phyloP scores from a whole-genome alignment of 2,113 vertebrate genomes.

The Montifringilla adamsi region DNA sequence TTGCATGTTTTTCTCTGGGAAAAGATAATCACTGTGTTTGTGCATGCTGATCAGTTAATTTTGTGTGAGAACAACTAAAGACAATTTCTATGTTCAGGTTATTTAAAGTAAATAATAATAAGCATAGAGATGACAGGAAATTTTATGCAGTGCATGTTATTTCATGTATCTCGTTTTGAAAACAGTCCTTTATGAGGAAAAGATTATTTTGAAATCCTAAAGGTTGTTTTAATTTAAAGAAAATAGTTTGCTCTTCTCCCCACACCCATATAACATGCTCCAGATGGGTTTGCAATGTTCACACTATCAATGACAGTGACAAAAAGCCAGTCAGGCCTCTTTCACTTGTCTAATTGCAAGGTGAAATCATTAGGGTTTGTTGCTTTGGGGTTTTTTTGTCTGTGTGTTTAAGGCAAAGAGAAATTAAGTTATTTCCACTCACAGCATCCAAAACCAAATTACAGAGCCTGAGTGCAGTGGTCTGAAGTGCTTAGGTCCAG shows the following conservation, averaged over 20 bases:
- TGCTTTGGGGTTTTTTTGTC: not conserved
- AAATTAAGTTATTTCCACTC: not conserved
- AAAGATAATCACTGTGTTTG: not conserved
- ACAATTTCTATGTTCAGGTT: not conserved
- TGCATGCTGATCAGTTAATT: not conserved
- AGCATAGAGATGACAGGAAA: not conserved
- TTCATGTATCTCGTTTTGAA: not conserved
- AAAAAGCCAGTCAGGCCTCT: not conserved
- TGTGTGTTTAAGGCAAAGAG: not conserved
- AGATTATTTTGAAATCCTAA: not conserved
- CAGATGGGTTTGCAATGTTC: not conserved
- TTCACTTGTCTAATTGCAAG: not conserved
- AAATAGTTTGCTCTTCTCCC: not conserved
- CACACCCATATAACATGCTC: not conserved
- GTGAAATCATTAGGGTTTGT: not conserved
- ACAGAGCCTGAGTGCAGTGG: not conserved
- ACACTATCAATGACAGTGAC: not conserved
- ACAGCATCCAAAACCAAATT: not conserved
- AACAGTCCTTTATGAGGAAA: not conserved
- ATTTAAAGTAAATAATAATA: not conserved
- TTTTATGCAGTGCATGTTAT: not conserved
- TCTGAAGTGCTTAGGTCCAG: not conserved
- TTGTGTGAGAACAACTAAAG: not conserved
- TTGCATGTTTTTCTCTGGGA: not conserved
- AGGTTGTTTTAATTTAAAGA: not conserved